A percentile compares a stretch with the other conserved stretches of the same genome.
Evolutionary conservation across 2,113 vertebrate species (phyloP).

Genomic region (Tenrec ecaudatus): DNA sequence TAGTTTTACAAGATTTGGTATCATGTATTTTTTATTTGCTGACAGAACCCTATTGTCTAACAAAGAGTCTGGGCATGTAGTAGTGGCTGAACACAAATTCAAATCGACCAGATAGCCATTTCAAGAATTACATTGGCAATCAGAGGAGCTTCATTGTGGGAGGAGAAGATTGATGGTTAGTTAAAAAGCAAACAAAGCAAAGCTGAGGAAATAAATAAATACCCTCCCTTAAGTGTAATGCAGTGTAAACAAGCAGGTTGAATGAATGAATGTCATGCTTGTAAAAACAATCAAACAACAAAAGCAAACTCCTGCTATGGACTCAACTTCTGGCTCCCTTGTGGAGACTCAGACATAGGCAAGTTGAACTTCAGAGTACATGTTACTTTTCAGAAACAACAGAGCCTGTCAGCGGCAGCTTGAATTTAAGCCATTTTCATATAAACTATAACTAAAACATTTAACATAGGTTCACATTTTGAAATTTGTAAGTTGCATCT

Average conservation of each 20-base stretch:
- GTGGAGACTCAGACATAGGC: neutral
- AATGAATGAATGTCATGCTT: neutral
- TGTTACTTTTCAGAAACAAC: neutral
- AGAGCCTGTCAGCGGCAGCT: neutral
- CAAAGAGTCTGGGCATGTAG: neutral
- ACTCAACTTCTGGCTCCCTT: neutral
- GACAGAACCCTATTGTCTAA: neutral
- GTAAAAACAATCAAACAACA: neutral
- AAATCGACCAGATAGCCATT: neutral
- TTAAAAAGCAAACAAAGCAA: neutral
- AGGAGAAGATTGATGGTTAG: neutral
- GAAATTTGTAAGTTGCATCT: neutral
- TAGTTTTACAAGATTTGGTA: neutral
- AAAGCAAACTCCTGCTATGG: neutral
- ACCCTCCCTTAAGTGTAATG: neutral
- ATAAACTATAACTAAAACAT: neutral
- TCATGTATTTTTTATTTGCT: neutral
- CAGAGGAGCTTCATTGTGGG: neutral
- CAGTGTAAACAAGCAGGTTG: neutral
- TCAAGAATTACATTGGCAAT: neutral
- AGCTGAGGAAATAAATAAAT: neutral
- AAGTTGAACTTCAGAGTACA: no score
- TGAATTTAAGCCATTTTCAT: slow-evolving; percentile 28
- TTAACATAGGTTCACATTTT: no score
- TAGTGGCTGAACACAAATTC: neutral